Base-by-base conservation (phyloP, 2,888 invertebrate species). In the Oithona nana region DNA sequence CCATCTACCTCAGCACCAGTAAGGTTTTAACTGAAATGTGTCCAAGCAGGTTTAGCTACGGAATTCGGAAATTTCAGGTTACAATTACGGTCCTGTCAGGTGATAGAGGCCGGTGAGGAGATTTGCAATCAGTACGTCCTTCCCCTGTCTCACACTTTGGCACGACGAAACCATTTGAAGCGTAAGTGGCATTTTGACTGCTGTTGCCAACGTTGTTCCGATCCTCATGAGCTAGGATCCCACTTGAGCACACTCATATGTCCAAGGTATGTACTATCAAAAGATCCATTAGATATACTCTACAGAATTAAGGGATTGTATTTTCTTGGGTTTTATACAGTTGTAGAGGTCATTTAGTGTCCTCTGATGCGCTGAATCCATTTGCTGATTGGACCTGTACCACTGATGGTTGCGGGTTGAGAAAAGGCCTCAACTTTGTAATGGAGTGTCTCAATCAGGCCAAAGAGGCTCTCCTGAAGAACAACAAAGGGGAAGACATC, bases 221-320 rank as follows among this genome's bases (percentile, higher is more conserved):
- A 67, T 51, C 64, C 66, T 6, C 66, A 66, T 16, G 68, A 68
- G 56, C 57, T 66, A 24, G 66, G 65, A 13, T 65, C 67, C 16
- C 64, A 65, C 55, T 61, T 68, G 28, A 66, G 66, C 13, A 64
- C 65, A 16, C 52, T 68, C 22, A 56, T 67, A 11, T 68, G 68
- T 52, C 66, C 65, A 8, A 39, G 57, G 1, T 68, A 26, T 16
- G 22, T 49, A 24, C n/a, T 59, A 26, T 29, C 59, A 20, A 50
- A 50, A 26, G 49, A 59, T 48, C 59, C 59, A 26, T 49, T 59
- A 26, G 50, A 59, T 13, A n/a, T n/a, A n/a, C n/a, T n/a, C n/a
- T n/a, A n/a, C n/a, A n/a, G n/a, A n/a, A n/a, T n/a, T n/a, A n/a
- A n/a, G n/a, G n/a, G n/a, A n/a, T n/a, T n/a, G n/a, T n/a, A n/a